Evolutionary conservation across 2,113 vertebrate genomes (phyloP).

Genomic region (Sapayoa aenigma): DNA sequence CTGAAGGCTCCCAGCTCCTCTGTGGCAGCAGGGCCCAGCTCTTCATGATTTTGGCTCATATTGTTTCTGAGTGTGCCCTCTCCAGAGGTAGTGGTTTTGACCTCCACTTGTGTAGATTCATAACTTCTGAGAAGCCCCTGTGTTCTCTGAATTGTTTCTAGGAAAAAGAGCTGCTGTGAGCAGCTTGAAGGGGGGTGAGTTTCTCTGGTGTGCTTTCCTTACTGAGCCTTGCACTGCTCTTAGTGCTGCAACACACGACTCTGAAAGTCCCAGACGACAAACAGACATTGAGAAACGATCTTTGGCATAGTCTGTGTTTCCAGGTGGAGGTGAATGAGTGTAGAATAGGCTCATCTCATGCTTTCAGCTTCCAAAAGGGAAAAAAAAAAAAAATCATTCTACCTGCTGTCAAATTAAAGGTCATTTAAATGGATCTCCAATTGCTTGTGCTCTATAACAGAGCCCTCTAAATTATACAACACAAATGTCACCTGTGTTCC

Average conservation of each 20-base stretch:
- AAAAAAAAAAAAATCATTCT: neutral
- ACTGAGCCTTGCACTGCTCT: neutral
- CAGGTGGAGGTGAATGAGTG: neutral
- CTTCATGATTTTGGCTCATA: neutral
- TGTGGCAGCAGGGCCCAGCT: neutral
- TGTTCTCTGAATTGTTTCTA: neutral
- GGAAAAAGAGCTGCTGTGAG: neutral
- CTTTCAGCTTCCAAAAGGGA: neutral
- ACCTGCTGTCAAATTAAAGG: neutral
- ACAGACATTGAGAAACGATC: accelerated
- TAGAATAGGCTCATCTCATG: neutral
- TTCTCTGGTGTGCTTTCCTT: neutral
- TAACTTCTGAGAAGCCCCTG: neutral
- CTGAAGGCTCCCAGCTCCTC: neutral
- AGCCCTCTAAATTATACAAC: neutral
- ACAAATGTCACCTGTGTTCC: neutral
- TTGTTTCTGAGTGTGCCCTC: neutral
- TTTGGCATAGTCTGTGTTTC: neutral
- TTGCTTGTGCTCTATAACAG: neutral
- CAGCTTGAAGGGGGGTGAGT: neutral
- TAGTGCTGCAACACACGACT: neutral
- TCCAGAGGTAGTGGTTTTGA: neutral
- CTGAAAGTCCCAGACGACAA: accelerated
- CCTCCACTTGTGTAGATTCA: neutral
- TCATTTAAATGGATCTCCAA: neutral